These are phyloP conservation scores for Tetropium fuscum DNA, from an alignment of 2,888 invertebrate species.

Conservation along the genomic window DNA sequence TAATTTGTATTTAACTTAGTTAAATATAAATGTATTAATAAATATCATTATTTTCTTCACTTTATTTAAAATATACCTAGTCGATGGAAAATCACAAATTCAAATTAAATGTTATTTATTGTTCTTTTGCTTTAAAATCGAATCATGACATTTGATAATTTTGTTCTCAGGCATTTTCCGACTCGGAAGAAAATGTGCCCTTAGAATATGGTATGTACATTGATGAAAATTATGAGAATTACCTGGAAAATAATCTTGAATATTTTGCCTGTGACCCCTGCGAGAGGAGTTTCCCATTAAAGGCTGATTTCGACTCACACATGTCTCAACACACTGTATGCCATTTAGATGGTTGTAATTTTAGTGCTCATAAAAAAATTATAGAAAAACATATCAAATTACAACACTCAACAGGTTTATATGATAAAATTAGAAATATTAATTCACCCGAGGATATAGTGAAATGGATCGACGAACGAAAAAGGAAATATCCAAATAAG, in stretches of 20 bases:
- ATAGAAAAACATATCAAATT: constrained; percentile 84
- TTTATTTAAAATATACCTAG: no score
- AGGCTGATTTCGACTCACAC: constrained; percentile 75
- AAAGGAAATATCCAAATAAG: constrained; percentile 69
- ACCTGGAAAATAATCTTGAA: constrained; percentile 24
- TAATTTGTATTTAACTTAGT: no score
- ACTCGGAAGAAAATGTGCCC: no score
- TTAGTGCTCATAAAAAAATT: constrained; percentile 82
- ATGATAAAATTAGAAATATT: constrained; percentile 79
- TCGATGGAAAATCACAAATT: no score
- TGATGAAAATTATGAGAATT: no score
- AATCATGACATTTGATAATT: no score
- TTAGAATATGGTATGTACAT: no score
- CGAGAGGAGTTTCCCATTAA: constrained; percentile 77
- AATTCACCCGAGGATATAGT: constrained; percentile 85
- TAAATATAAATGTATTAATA: no score
- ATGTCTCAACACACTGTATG: constrained; percentile 82
- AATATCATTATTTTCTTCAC: no score
- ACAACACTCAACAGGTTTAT: constrained; percentile 88
- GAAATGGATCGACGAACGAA: constrained; percentile 87
- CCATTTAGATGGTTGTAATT: constrained; percentile 83
- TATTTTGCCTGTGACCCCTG: constrained; percentile 81
- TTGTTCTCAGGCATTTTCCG: no score
- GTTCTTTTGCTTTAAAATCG: no score
- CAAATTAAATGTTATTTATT: no score